Conservation (phyloP, 2,113 vertebrate genomes). For the Erpornis zantholeuca region DNA sequence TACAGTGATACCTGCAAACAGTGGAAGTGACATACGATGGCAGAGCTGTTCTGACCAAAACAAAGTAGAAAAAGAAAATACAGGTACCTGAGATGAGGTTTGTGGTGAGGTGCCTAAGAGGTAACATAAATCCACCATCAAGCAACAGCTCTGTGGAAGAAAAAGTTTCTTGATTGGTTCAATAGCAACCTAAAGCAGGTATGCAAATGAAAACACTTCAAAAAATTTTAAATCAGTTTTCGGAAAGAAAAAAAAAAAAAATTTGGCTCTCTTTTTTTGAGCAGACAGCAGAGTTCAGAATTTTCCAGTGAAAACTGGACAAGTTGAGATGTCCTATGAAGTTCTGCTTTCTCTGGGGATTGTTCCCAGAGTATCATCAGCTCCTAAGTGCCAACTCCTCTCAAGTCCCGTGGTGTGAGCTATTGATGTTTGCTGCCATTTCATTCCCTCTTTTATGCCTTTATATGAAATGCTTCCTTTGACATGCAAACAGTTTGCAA, state of each 20-base stretch:
- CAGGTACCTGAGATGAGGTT: background rate
- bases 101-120: background rate
- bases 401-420: background rate
- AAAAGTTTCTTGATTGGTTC: background rate
- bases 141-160: background rate
- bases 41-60: background rate
- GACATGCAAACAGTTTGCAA: background rate
- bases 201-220: background rate
- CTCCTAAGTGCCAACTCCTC: background rate
- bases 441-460: background rate
- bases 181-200: background rate
- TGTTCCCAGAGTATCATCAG: background rate
- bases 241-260: background rate
- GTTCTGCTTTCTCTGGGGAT: background rate
- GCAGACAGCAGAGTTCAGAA: background rate
- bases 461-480: background rate
- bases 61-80: background rate
- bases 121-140: background rate
- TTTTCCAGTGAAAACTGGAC: background rate
- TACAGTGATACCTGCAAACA: background rate
- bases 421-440: background rate
- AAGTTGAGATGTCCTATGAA: background rate
- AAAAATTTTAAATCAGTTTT: background rate
- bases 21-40: background rate
- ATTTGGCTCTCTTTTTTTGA: no score